Base-by-base conservation (phyloP, 53 echinoderm and acorn worm genomes). In the Temnopleurus reevesii region DNA sequence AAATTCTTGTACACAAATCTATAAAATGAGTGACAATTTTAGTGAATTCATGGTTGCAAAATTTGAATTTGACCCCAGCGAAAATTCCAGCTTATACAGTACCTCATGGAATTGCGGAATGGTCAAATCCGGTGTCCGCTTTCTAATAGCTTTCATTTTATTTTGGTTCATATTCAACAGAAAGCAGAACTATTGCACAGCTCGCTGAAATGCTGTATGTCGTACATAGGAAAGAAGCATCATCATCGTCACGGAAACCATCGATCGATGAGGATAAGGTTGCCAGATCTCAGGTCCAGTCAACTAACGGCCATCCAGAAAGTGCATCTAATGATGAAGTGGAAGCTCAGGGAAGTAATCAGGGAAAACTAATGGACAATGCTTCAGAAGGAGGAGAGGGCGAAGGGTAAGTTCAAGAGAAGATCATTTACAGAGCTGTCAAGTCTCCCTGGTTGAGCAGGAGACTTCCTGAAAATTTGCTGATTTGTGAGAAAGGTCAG, bases 191-290 rank as follows among this genome's bases (percentile, higher is more conserved):
- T 5, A 60, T 80, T 12, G 81, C 81, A 81, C 63, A 90, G 29
- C 85, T 85, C 10, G 27, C 63, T 10, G 85, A 85, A 45, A 85
- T 85, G 85, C 63, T 85, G 4, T 61, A 61, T 33, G 63, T 85
- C 59, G 60, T 60, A 43, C 85, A 85, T 12, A 44, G 60, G 2
- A 85, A 85, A 58, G 60, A 60, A 44, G 24, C 46, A 17, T 44
- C 60, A 4, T 28, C 51, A 5, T 38, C 23, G 12, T 53, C 54
- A 53, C 21, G 56, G 55, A 53, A 83, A 36, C 23, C 10, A n/a
- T 55, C 83, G 30, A 12, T 26, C 33, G 46, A 53, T 28, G 21
- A 55, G n/a, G 71, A 71, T 4, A 41, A 41, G 21, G 36, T 19
- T 17, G n/a, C 71, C 7, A 21, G 1, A 6, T 5, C 34, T 38